These are phyloP conservation scores for Drosophila algonquin DNA, from an alignment of 2,888 invertebrate species.

Conservation along the genomic window DNA sequence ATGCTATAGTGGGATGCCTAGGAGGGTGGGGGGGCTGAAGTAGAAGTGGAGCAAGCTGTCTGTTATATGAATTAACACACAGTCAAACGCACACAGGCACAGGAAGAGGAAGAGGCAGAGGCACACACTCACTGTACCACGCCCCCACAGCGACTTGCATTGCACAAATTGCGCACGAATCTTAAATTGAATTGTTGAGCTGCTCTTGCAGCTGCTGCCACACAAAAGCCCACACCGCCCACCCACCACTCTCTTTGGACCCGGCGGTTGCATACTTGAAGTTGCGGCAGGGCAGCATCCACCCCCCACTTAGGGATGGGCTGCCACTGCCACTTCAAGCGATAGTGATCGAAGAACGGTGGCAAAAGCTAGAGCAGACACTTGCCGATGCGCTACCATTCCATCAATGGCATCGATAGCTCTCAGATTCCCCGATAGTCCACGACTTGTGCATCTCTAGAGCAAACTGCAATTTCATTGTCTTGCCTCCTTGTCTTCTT, in stretches of 20 bases:
- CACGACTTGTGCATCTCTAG: background rate
- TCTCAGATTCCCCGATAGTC: background rate
- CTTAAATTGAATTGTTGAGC: slow-evolving; percentile 78
- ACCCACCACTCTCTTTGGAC: slow-evolving; percentile 26
- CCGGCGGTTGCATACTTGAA: slow-evolving; percentile 66
- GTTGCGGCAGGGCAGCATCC: slow-evolving; percentile 53
- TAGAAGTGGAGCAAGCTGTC: slow-evolving; percentile 49
- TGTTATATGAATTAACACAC: slow-evolving; percentile 74
- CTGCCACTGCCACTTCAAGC: background rate
- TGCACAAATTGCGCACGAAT: slow-evolving; percentile 77
- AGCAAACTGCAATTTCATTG: slow-evolving; percentile 28
- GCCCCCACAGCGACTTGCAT: slow-evolving; percentile 42
- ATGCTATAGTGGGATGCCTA: background rate
- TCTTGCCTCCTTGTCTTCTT: slow-evolving; percentile 1
- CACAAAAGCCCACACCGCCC: slow-evolving; percentile 25
- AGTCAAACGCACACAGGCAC: slow-evolving; percentile 54
- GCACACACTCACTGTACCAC: slow-evolving; percentile 26
- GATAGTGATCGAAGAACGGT: slow-evolving; percentile 8
- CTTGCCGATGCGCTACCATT: background rate
- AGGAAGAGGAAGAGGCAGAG: slow-evolving; percentile 1
- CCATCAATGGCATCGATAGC: background rate
- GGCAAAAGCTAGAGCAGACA: background rate
- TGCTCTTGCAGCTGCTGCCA: slow-evolving; percentile 51
- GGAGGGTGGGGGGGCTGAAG: background rate
- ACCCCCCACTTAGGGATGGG: slow-evolving; percentile 15